Base-by-base conservation (phyloP, 2,888 invertebrate genomes). In the Carpatolechia fugitivella region DNA sequence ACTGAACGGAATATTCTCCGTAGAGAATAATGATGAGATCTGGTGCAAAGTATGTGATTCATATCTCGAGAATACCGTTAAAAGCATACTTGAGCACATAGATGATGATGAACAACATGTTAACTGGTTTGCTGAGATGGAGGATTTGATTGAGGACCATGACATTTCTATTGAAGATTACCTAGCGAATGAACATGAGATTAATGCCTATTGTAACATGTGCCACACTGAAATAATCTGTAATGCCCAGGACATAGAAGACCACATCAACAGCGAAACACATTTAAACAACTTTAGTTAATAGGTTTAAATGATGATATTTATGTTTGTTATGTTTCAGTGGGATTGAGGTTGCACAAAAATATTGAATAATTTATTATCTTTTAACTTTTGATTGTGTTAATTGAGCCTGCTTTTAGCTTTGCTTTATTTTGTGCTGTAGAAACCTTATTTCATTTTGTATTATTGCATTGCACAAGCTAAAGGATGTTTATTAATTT, bases 1-100 rank as follows among this genome's bases (percentile, higher is more conserved):
- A 0, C 56, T 76, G 0, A 80, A 82, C 38, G 82, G 77, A 4
- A 74, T 83, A 56, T 82, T 82, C 57, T 56, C 69, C 13, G 70
- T 72, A 0, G 73, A 71, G 0, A 74, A 76, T 20, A 65, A 69
- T 30, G 74, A 78, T 30, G 74, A 78, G 51, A 69, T 79, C 2
- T 82, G 80, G 79, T 82, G 82, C 63, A 82, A 82, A 69, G 62
- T 82, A 0, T 83, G 82, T 56, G 69, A 82, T 54, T 61, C 53
- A 0, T 79, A 73, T 56, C 65, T 82, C 31, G 74, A 76, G 0
- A 80, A 80, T 49, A 72, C 72, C 1, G 69, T 76, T 0, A 61
- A 58, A 38, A 65, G 63, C 10, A 63, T 82, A 18, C 61, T 79
- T 6, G 67, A 69, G 10, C 82, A 82, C 48, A 74, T 80, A 60